Conservation (phyloP, 2,888 invertebrate species). For the Cordylochernes scorpioides region DNA sequence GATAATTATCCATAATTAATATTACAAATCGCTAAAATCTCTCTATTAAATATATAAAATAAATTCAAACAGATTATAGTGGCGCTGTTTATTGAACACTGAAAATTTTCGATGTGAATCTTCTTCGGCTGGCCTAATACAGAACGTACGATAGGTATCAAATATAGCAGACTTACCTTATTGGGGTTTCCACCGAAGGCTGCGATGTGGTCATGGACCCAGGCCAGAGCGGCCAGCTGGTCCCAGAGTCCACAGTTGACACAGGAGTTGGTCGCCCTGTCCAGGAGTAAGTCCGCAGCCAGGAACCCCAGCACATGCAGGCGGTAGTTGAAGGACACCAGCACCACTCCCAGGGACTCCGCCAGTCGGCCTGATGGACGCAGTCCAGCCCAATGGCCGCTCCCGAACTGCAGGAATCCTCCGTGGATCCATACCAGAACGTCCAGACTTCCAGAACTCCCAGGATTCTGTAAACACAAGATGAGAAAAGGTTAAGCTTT, state of each 20-base stretch:
- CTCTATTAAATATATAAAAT: too few species aligned
- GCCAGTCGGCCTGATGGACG: constrained; percentile 50
- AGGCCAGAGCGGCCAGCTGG: constrained; percentile 43
- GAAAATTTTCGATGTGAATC: too few species aligned
- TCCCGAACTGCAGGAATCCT: constrained; percentile 15
- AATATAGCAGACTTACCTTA: constrained; percentile 11
- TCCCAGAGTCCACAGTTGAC: constrained; percentile 62
- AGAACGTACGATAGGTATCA: too few species aligned
- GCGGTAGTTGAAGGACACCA: constrained; percentile 62
- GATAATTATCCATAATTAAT: too few species aligned
- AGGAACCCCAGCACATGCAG: constrained; percentile 43
- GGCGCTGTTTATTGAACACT: too few species aligned
- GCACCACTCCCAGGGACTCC: constrained; percentile 47
- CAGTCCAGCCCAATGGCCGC: constrained; percentile 16
- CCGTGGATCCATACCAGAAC: constrained; percentile 21
- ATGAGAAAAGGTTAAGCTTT: too few species aligned
- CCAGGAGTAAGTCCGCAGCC: constrained; percentile 32
- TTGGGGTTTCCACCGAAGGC: constrained; percentile 54
- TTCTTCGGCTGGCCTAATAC: too few species aligned
- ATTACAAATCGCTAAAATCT: too few species aligned
- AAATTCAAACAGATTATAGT: too few species aligned
- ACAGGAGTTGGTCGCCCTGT: too few species aligned
- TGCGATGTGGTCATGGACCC: constrained; percentile 52
- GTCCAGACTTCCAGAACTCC: too few species aligned
- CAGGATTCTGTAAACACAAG: too few species aligned